Evolutionary conservation across 2,888 invertebrate species (phyloP), one percentile per base, ranked within the genome.

Genomic region (Leptinotarsa haldemani): DNA sequence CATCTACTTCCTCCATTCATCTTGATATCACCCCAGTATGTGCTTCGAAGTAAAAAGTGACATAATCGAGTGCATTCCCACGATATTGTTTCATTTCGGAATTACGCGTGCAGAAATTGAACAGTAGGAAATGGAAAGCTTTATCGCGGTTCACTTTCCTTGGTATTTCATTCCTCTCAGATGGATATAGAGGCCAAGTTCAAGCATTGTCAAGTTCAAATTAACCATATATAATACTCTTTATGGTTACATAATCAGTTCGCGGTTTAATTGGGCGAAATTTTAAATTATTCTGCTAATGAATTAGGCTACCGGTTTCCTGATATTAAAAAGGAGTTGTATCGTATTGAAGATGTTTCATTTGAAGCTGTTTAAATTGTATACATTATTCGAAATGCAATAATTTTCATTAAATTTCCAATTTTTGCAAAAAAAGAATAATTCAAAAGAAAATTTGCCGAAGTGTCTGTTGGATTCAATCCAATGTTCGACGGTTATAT

Each of bases 101-200:
- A 65, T 68, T 65, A 74, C 64, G 71, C 74, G 68, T 63, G 69
- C 69, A 74, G 72, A 76, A 78, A 74, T 74, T 73, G 22, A 25
- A 22, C 22, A 56, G 56, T 4, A 56, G 56, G 56, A 56, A 56
- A 22, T 56, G 78, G 72, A 78, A 77, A 78, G 78, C 73, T 75
- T 77, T 74, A 78, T 75, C 30, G n/a, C 69, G 53, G 63, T 69
- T 64, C 75, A 80, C 79, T 80, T 80, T 78, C 78, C 77, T 73
- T 73, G 72, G 65, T 72, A 74, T 77, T 74, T 78, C 70, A 76
- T 77, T 75, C 73, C 73, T 76, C 77, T 76, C 74, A 70, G 78
- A 73, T 80, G 80, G 80, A 73, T 79, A 82, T 80, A 80, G 82
- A 82, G 82, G 82, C 82, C 82, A 82, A 82, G 82, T 80, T 79